Conservation (phyloP, 2,888 invertebrate species). For the Luperina testacea region DNA sequence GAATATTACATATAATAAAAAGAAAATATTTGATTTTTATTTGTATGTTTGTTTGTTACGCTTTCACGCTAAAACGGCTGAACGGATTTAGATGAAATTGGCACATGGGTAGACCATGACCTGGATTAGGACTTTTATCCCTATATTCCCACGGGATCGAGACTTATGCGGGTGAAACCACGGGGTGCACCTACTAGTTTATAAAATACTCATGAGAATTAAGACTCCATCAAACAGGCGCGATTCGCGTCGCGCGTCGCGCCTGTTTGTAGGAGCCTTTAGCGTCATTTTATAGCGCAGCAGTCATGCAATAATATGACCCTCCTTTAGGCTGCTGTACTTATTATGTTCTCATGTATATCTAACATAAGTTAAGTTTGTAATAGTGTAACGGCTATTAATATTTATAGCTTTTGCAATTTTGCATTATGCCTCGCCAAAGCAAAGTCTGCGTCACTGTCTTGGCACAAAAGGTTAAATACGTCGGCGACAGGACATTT, state of each 20-base stretch:
- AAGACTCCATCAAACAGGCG: too few species aligned
- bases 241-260: too few species aligned
- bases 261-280: too few species aligned
- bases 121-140: not conserved
- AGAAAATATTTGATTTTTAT: not conserved
- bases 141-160: too few species aligned
- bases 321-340: too few species aligned
- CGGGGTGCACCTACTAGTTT: not conserved
- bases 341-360: not conserved
- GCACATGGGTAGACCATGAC: not conserved
- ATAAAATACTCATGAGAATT: not conserved
- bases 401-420: constrained; percentile 11
- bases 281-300: not conserved
- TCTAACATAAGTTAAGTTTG: not conserved
- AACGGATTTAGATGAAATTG: not conserved
- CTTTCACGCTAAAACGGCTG: not conserved
- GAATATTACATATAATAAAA: too few species aligned
- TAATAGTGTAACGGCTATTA: constrained; percentile 2
- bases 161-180: too few species aligned
- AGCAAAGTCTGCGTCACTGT: constrained; percentile 34
- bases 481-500: constrained; percentile 35
- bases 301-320: constrained; percentile 7
- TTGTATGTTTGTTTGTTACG: not conserved
- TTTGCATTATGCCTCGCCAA: constrained; percentile 20
- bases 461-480: constrained; percentile 44